Conservation (phyloP, 2,888 invertebrate genomes). For the Apamea anceps region DNA sequence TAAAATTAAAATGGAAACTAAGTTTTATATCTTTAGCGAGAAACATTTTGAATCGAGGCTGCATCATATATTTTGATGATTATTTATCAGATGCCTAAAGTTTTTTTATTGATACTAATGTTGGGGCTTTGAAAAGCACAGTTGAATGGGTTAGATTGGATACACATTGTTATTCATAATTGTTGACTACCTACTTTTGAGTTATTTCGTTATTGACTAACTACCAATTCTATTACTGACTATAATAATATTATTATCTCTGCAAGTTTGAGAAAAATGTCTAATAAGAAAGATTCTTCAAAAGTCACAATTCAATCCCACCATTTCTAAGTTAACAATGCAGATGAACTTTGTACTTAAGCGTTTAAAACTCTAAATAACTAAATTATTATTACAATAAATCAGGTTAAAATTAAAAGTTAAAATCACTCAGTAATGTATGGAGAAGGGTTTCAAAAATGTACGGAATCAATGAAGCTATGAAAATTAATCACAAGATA, state of each 20-base stretch:
- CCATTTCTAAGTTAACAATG: neutral
- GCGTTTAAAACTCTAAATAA: neutral
- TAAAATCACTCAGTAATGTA: neutral
- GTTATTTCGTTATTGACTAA: neutral
- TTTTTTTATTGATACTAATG: constrained; percentile 59
- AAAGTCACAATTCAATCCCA: neutral
- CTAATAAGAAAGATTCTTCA: neutral
- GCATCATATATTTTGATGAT: constrained; percentile 62
- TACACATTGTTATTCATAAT: neutral
- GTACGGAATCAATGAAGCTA: neutral
- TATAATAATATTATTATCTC: neutral
- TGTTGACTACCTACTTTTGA: neutral
- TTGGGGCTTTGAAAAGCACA: constrained; percentile 16
- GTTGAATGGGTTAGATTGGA: constrained; percentile 8
- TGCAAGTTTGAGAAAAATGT: neutral
- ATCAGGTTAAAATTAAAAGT: neutral
- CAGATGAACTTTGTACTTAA: neutral
- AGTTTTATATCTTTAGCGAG: constrained; percentile 67
- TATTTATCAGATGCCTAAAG: constrained; percentile 65
- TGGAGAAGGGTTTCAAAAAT: neutral
- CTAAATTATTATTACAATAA: neutral
- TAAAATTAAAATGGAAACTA: constrained; percentile 70
- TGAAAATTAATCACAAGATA: neutral
- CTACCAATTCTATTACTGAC: neutral
- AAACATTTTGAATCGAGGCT: constrained; percentile 59